Base-by-base conservation (phyloP, 92 coral and sea anemone species). In the Desmophyllum pertusum region DNA sequence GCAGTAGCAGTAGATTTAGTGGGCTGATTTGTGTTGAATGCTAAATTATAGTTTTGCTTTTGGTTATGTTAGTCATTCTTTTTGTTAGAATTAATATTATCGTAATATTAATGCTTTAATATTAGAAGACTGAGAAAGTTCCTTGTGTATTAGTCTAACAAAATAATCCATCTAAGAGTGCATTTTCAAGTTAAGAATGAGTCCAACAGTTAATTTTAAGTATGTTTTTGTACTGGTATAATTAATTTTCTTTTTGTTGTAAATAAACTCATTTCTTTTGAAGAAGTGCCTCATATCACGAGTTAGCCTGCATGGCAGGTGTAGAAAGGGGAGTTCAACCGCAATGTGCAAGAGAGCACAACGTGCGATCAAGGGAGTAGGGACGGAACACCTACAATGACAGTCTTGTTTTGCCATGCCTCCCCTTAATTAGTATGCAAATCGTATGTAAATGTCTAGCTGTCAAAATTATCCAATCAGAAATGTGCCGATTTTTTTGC, bases 251-350 rank as follows among this genome's bases (percentile, higher is more conserved):
- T 69, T 65, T 80, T 68, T 69, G 86, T 82, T 82, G 86, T 82
- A 82, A 82, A 82, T 82, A 82, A 82, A 82, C 70, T 35, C 14
- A 37, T 71, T 82, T 82, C 72, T 82, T 82, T 82, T 70, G 86
- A 82, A 52, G 59, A 10, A 70, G 36, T 40, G 59, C 39, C 9
- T 67, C 33, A 33, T 59, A 6, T 27, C n/a, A n/a, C n/a, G n/a
- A n/a, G n/a, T n/a, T n/a, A n/a, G n/a, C n/a, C n/a, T n/a, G n/a
- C n/a, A n/a, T n/a, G n/a, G n/a, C n/a, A n/a, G n/a, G n/a, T n/a
- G n/a, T n/a, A n/a, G n/a, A n/a, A n/a, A n/a, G n/a, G n/a, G n/a
- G n/a, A n/a, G n/a, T n/a, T n/a, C n/a, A n/a, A n/a, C n/a, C n/a
- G n/a, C n/a, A n/a, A n/a, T n/a, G n/a, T n/a, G n/a, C n/a, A n/a